Percentiles rank a stretch among this genome's conserved stretches.
Evolutionary conservation across 2,797 vertebrate species (phyloP).

Genomic region (Eupleurogrammus muticus): DNA sequence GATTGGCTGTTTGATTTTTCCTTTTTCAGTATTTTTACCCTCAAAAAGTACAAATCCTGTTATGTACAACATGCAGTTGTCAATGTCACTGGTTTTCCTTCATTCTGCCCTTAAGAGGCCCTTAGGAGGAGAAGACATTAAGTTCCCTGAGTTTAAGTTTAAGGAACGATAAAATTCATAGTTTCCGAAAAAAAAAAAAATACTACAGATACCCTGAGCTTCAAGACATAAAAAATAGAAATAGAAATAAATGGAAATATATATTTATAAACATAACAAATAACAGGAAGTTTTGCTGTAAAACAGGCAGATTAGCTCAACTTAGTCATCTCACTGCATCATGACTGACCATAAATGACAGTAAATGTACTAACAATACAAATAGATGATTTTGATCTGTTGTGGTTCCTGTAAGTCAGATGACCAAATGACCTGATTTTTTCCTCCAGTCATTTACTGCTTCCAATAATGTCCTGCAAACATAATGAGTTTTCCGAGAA

Average conservation of each 20-base stretch:
- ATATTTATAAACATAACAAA: too few species aligned
- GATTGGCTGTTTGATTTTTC: too few species aligned
- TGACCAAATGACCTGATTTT: too few species aligned
- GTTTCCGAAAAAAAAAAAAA: too few species aligned
- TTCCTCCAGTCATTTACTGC: too few species aligned
- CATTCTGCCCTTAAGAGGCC: neutral
- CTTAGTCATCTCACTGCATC: neutral
- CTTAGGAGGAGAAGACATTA: neutral
- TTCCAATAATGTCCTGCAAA: neutral
- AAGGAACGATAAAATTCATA: too few species aligned
- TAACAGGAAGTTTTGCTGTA: neutral
- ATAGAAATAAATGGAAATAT: too few species aligned
- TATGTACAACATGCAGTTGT: too few species aligned
- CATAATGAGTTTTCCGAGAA: neutral
- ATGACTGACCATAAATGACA: neutral
- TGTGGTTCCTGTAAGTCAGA: neutral
- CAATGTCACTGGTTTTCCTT: neutral
- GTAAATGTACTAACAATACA: neutral
- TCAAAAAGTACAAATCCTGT: too few species aligned
- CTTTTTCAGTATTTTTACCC: neutral
- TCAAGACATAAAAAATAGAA: too few species aligned
- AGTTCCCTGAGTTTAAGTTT: too few species aligned
- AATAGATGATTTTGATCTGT: neutral
- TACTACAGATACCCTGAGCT: too few species aligned
- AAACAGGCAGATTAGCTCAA: neutral